Conservation (phyloP, 2,797 vertebrate species). For the Perdix hodgsoniae region DNA sequence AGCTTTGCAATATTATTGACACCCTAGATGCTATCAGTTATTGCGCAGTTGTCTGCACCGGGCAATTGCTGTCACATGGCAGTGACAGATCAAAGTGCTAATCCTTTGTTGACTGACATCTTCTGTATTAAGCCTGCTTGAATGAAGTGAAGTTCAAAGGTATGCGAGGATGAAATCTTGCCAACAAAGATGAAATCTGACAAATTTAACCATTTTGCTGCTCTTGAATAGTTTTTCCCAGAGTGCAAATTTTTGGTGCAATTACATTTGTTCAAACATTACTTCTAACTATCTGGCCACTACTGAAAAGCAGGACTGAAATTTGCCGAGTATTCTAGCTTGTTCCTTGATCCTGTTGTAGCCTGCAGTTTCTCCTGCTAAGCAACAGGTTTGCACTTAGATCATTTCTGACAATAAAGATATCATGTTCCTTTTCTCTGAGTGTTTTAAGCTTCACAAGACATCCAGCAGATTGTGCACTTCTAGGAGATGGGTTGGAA, state of each 20-base stretch:
- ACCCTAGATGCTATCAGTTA: not conserved
- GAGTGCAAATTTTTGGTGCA: not conserved
- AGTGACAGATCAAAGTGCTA: slow-evolving; percentile 5
- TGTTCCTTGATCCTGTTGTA: not conserved
- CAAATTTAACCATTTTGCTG: not conserved
- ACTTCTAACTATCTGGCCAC: not conserved
- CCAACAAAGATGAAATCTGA: not conserved
- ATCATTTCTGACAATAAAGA: not conserved
- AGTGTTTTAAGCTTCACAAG: not conserved
- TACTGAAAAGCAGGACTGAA: not conserved
- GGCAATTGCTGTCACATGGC: not conserved
- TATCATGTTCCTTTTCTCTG: not conserved
- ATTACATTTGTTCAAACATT: not conserved
- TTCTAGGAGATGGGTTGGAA: not conserved
- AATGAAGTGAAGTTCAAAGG: not conserved
- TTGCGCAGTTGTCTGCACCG: not conserved
- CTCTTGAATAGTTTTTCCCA: not conserved
- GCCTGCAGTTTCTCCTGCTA: not conserved
- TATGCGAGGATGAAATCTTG: not conserved
- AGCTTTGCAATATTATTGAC: not conserved
- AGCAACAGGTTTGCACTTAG: not conserved
- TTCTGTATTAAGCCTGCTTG: not conserved
- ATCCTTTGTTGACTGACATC: not conserved
- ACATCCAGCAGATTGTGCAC: not conserved
- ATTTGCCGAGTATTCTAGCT: not conserved